Percentiles rank a stretch among this genome's conserved stretches.
These are phyloP conservation scores for Macquaria ambigua DNA, from an alignment of 2,113 vertebrate genomes.

Conservation along the genomic window DNA sequence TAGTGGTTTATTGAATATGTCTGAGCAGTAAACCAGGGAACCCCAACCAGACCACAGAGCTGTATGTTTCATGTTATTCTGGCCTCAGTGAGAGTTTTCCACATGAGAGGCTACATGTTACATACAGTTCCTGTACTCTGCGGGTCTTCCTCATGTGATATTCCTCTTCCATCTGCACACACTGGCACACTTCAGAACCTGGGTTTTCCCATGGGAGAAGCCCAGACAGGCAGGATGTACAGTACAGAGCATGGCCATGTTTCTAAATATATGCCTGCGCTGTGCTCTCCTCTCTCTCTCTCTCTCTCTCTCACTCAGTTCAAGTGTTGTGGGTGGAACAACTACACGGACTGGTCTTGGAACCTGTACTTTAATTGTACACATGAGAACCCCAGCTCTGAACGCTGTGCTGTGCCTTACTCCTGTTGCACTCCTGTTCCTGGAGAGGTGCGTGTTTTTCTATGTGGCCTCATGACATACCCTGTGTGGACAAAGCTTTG, in stretches of 20 bases:
- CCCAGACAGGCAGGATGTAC: conserved; percentile 59
- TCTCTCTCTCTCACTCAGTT: conserved; percentile 71
- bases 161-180: conserved; percentile 59
- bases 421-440: conserved; percentile 85
- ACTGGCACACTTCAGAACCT: conserved; percentile 42
- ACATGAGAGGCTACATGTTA: conserved; percentile 28
- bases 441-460: conserved; percentile 76
- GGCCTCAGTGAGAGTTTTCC: conserved; percentile 44
- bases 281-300: background rate
- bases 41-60: conserved; percentile 4
- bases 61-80: background rate
- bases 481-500: background rate
- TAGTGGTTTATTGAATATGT: conserved; percentile 31
- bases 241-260: background rate
- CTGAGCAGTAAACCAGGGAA: conserved; percentile 8
- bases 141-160: conserved; percentile 46
- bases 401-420: conserved; percentile 84
- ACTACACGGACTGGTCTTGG: conserved; percentile 87
- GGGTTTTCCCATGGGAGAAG: conserved; percentile 52
- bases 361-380: conserved; percentile 86
- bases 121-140: conserved; percentile 46
- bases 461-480: background rate
- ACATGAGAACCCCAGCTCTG: conserved; percentile 78
- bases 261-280: conserved; percentile 59
- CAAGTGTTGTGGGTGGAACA: conserved; percentile 86